These are phyloP conservation scores for Orthonychiurus folsomi DNA, from an alignment of 2,888 invertebrate genomes.

Conservation along the genomic window DNA sequence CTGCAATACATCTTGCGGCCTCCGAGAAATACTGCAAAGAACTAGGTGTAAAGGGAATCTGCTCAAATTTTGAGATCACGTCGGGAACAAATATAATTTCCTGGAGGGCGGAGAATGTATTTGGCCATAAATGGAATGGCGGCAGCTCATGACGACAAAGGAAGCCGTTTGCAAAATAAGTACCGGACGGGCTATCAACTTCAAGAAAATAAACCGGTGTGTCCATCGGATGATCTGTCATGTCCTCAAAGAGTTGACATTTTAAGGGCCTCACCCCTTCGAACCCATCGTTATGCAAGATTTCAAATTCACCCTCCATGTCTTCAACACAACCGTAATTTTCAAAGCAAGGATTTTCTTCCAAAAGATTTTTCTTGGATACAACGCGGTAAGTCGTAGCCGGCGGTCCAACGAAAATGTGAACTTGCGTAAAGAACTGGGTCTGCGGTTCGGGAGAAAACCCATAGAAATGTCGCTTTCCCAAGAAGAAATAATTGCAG, in stretches of 20 bases:
- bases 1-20: not conserved
- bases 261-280: not conserved
- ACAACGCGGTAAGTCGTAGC: not conserved
- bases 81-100: not conserved
- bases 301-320: not conserved
- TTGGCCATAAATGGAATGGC: slow-evolving; percentile 23
- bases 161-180: slow-evolving; percentile 27
- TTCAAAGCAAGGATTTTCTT: slow-evolving; percentile 6
- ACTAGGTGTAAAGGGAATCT: not conserved
- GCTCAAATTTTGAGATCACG: not conserved
- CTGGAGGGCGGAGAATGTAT: slow-evolving; percentile 14
- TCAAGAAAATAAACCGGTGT: slow-evolving; percentile 23
- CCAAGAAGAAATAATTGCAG: slow-evolving; percentile 11
- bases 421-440: not conserved
- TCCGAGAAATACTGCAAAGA: not conserved
- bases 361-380: not conserved
- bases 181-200: slow-evolving; percentile 27
- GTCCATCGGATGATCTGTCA: slow-evolving; percentile 12
- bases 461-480: slow-evolving; percentile 19
- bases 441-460: slow-evolving; percentile 11
- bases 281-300: not conserved
- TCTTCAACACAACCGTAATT: not conserved
- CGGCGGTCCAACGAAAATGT: not conserved
- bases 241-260: not conserved
- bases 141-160: slow-evolving; percentile 28